phyloP scores from a whole-genome alignment of 64 coral and sea anemone genomes.

The Catalaphyllia jardinei region DNA sequence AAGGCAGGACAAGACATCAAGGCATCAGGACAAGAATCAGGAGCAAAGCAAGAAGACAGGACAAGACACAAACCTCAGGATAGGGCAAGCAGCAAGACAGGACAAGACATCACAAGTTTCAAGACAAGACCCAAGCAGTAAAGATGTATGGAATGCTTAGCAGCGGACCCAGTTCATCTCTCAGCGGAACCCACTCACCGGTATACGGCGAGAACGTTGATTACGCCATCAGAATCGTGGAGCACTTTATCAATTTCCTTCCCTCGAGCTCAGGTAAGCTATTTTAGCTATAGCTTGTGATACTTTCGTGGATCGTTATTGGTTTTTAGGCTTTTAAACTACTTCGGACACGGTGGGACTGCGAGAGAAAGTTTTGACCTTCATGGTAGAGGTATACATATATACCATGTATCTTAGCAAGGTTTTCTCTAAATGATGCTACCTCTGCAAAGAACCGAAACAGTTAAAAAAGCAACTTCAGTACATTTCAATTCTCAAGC shows the following conservation, averaged over 20 bases:
- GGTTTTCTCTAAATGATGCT: too few species aligned
- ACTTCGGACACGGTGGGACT: background rate
- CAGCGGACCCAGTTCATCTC: slow-evolving; percentile 9
- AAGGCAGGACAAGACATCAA: background rate
- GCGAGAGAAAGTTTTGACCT: too few species aligned
- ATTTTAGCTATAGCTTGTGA: background rate
- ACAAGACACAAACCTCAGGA: background rate
- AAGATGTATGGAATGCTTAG: background rate
- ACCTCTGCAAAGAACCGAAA: too few species aligned
- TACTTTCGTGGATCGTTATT: background rate
- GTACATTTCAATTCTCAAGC: too few species aligned
- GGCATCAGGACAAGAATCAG: background rate
- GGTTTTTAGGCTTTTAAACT: background rate
- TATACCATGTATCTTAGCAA: too few species aligned
- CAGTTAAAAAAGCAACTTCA: too few species aligned
- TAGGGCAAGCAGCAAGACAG: background rate
- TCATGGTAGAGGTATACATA: too few species aligned
- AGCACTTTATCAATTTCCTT: slow-evolving; percentile 51
- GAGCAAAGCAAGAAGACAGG: background rate
- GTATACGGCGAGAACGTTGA: slow-evolving; percentile 50
- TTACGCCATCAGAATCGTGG: slow-evolving; percentile 39
- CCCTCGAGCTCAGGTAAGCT: slow-evolving; percentile 14
- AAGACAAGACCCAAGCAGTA: slow-evolving; percentile 35
- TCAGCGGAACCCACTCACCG: background rate
- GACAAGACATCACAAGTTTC: background rate